Base-by-base conservation (phyloP, 2,888 invertebrate genomes). In the Cerastoderma edule region DNA sequence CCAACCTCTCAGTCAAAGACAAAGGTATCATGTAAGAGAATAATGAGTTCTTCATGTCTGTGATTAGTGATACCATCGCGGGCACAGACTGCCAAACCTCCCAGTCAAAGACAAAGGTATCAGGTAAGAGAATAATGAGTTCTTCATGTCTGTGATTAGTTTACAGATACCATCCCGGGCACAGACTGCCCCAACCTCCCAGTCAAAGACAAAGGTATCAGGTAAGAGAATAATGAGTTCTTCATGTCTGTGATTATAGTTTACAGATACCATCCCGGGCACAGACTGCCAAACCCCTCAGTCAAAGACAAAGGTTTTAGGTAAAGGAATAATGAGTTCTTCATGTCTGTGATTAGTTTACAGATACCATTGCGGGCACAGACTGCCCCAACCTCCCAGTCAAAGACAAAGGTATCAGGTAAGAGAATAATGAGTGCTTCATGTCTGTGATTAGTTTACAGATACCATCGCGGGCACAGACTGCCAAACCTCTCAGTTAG, bases 211-310 rank as follows among this genome's bases (percentile, higher is more conserved):
- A 30, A n/a, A 48, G 48, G 65, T 65, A 13, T n/a, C 65, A 65
- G 65, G 65, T 48, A 60, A 60, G 30, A 3, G 8, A n/a, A n/a
- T n/a, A n/a, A n/a, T n/a, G n/a, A n/a, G n/a, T n/a, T n/a, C 2
- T 79, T 79, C 16, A 67, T 82, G 48, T 77, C 74, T 10, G 79
- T 82, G 32, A 67, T 79, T 30, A n/a, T n/a, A 79, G 79, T 60
- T 67, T 82, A 24, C 68, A 75, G 32, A 68, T 72, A 22, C 69
- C 74, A 22, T 65, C 56, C 0, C 48, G 79, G 27, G 72, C 79
- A 3, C 79, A 77, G n/a, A 79, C 82, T 3, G 82, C 82, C 24
- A 78, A 10, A 63, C 57, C 22, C 8, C 48, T 16, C 53, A 67
- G 13, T n/a, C n/a, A n/a, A 46, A 65, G 27, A 48, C 48, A 30